phyloP scores from a whole-genome alignment of 2,797 vertebrate genomes.

The Enteromius paludinosus region DNA sequence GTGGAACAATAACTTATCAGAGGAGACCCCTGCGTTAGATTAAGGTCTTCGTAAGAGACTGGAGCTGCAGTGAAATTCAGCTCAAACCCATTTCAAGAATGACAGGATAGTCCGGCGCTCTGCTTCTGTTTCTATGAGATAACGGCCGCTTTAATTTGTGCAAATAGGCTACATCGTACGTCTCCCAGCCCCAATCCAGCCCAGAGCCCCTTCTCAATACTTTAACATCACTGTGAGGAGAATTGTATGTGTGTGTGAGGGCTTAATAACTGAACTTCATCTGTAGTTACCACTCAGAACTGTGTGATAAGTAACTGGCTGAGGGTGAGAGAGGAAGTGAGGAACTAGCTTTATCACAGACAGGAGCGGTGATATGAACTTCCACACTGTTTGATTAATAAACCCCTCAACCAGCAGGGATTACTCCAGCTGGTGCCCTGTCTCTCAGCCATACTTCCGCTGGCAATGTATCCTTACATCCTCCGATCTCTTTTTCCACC shows the following conservation, averaged over 20 bases:
- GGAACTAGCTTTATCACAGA: slow-evolving; percentile 58
- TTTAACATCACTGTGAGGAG: slow-evolving; percentile 56
- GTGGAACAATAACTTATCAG: slow-evolving; percentile 56
- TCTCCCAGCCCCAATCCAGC: slow-evolving; percentile 44
- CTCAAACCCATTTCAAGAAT: slow-evolving; percentile 79
- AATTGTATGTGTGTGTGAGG: slow-evolving; percentile 63
- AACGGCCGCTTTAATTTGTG: slow-evolving; percentile 78
- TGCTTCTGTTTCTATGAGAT: slow-evolving; percentile 84
- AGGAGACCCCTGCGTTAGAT: slow-evolving; percentile 69
- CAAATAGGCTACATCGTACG: slow-evolving; percentile 58
- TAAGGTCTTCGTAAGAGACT: slow-evolving; percentile 77
- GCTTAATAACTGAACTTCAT: slow-evolving; percentile 70
- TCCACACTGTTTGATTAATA: slow-evolving; percentile 73
- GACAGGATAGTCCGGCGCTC: slow-evolving; percentile 78
- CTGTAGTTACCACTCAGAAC: slow-evolving; percentile 68
- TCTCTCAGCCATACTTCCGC: slow-evolving; percentile 67
- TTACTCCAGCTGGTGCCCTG: slow-evolving; percentile 79
- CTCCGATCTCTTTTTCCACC: neutral
- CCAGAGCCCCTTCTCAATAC: slow-evolving; percentile 47
- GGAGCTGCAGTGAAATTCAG: slow-evolving; percentile 74
- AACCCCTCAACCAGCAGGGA: slow-evolving; percentile 71
- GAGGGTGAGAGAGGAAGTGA: slow-evolving; percentile 52
- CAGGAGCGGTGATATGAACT: slow-evolving; percentile 70
- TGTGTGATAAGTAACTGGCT: slow-evolving; percentile 70
- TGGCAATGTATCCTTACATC: slow-evolving; percentile 42